Evolutionary conservation across 2,888 invertebrate species (phyloP), one percentile per base, ranked within the genome.

Genomic region (Gandaritis pyraliata): DNA sequence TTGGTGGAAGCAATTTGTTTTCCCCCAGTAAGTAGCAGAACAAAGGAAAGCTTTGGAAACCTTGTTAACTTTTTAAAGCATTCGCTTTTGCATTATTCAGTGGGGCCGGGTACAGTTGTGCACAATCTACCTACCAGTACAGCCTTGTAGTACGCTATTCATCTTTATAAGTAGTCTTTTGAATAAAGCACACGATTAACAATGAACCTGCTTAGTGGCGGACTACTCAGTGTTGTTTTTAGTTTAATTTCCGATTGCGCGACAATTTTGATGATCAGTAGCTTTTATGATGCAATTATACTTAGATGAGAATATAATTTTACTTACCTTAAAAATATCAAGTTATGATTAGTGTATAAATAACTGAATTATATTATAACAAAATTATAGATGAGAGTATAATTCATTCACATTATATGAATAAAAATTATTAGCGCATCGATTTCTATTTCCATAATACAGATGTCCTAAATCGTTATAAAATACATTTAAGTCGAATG

Each of bases 31-130:
- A 86, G 83, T 80, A 82, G 80, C 82, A 82, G 84, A 87, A 88
- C 87, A 90, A 88, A 86, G 88, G 83, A 86, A 89, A 88, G 81
- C 86, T 85, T 81, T 83, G 69, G 86, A 83, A 89, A 90, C 82
- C 88, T 89, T 88, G 89, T 90, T 89, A 90, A 89, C 87, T 90
- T 90, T 90, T 89, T 88, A 89, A 90, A 89, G 85, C 85, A 87
- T 88, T 87, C 84, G 83, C 80, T 88, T 86, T 87, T 90, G 86
- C 78, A 87, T 90, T 85, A 90, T 90, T 89, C 89, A 89, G 79
- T 70, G 73, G 78, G 72, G 77, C 76, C 75, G 74, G 47, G 79
- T 79, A 77, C 77, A 77, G 75, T 69, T 73, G 65, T 51, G 62
- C 68, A 62, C 65, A 70, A 68, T 57, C 39, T 18, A 56, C 41